phyloP scores from a whole-genome alignment of 53 echinoderm and acorn worm genomes.

The Zoroaster sp. region DNA sequence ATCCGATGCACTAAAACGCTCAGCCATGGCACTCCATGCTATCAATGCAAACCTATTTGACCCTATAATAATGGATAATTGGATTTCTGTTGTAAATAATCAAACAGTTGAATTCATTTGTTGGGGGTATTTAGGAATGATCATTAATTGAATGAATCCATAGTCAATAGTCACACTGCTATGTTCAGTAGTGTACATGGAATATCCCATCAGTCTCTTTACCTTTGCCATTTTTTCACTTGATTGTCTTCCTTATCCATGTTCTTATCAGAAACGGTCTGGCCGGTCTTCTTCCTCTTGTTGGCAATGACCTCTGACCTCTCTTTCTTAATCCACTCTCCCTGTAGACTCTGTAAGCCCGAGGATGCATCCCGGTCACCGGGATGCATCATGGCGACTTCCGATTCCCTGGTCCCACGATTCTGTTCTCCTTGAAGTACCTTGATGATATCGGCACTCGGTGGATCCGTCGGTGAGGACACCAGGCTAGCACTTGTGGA shows the following conservation, averaged over 20 bases:
- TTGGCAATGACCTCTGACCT: background rate
- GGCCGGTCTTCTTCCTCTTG: background rate
- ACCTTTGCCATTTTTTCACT: slow-evolving; percentile 41
- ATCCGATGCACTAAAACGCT: too few relatives aligned
- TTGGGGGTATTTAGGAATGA: too few relatives aligned
- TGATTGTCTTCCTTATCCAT: background rate
- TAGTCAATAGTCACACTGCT: too few relatives aligned
- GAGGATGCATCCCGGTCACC: background rate
- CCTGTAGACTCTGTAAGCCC: background rate
- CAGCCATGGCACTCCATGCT: too few relatives aligned
- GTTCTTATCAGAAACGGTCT: background rate
- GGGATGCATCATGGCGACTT: background rate
- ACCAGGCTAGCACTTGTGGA: background rate
- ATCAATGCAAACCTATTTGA: too few relatives aligned
- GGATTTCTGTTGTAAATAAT: too few relatives aligned
- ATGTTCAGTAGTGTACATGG: too few relatives aligned
- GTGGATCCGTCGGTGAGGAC: background rate
- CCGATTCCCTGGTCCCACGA: background rate
- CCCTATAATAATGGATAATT: too few relatives aligned
- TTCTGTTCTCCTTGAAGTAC: background rate
- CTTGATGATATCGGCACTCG: background rate
- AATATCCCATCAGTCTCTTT: too few relatives aligned
- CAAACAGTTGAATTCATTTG: too few relatives aligned
- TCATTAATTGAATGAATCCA: too few relatives aligned
- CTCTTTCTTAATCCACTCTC: background rate